Conservation (phyloP, 2,797 vertebrate species). For the Stomatorhinus walkeri region DNA sequence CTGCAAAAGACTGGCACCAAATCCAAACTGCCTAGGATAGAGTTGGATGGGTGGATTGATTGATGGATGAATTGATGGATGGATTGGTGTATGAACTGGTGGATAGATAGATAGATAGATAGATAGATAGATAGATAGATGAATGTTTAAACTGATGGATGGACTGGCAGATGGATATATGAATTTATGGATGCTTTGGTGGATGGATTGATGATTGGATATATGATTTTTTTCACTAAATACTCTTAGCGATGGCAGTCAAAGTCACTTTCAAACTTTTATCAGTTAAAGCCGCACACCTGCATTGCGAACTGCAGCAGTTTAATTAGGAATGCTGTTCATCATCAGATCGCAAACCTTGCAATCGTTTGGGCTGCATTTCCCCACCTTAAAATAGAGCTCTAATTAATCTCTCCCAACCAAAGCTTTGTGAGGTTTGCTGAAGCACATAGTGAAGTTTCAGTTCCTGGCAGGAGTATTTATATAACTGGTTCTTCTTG, state of each 20-base stretch:
- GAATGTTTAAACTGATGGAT: background rate
- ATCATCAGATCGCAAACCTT: background rate
- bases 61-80: background rate
- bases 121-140: background rate
- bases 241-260: background rate
- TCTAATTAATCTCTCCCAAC: background rate
- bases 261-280: background rate
- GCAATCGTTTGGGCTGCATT: background rate
- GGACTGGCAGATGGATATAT: background rate
- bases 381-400: background rate
- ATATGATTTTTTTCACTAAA: background rate
- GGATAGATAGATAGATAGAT: background rate
- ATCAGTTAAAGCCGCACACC: background rate
- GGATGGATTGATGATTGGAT: background rate
- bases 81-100: background rate
- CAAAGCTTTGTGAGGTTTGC: background rate
- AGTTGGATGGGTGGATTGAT: background rate
- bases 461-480: background rate
- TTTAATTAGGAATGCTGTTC: background rate
- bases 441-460: background rate
- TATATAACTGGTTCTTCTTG: background rate
- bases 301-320: background rate
- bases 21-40: background rate
- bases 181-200: no score
- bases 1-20: background rate